Base-by-base conservation (phyloP, 53 echinoderm and acorn worm species). In the Antedon mediterranea region DNA sequence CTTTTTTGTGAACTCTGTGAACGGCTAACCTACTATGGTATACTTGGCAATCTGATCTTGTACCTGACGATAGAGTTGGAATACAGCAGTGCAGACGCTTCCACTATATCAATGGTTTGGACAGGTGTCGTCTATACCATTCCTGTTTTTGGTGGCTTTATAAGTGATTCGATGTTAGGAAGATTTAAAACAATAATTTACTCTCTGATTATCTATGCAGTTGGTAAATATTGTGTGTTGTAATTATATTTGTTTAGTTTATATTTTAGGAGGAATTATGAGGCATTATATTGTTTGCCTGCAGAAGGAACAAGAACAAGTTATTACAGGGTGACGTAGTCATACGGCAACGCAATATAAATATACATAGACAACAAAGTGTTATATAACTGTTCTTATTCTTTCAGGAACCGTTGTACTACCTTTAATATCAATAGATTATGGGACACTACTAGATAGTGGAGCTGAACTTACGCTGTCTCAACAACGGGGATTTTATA, bases 11-110 rank as follows among this genome's bases (percentile, higher is more conserved):
- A 98, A 34, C 82, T 92, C 14, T 98, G 98, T 77, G 98, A 98
- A 76, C 88, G 98, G 0, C 76, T 98, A 32, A 98, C 98, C 4
- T 98, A 86, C 83, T 92, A 90, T 78, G 93, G 98, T 74, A 90
- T 98, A 74, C 74, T 57, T 1, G 98, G 85, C 9, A 98, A 98
- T 74, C 77, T 98, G 6, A 90, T 90, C 0, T 72, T 98, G 31
- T 98, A 85, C 79, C 92, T 92, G 75, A 92, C 92, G 30, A 97
- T 85, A 28, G 81, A 76, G 44, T 41, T 90, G 29, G 28, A 75
- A 3, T 84, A 83, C 37, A 43, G 83, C 15, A 92, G 92, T 44
- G 78, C 82, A 31, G 80, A 86, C 0, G 92, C 98, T 26, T 77
- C 87, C 13, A 84, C 80, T 0, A 86, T 92, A 32, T 71, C 88